Conservation (phyloP, 2,888 invertebrate genomes). For the Coleophora flavipennella region DNA sequence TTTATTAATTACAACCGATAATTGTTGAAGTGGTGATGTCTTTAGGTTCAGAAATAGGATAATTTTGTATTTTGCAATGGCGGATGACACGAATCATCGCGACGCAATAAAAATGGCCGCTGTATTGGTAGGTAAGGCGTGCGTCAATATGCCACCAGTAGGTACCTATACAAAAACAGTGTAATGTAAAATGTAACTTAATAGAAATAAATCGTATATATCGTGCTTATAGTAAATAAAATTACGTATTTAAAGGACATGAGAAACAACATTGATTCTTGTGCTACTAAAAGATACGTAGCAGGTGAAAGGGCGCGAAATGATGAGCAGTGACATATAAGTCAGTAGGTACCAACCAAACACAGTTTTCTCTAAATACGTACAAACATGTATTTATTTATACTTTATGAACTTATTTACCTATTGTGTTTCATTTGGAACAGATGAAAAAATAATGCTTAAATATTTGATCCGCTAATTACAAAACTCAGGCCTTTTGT, state of each 20-base stretch:
- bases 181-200: no score
- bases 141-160: conserved; percentile 54
- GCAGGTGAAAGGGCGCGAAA: conserved; percentile 71
- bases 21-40: conserved; percentile 38
- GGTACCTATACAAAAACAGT: conserved; percentile 13
- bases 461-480: no score
- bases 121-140: conserved; percentile 62
- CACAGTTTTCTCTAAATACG: background rate
- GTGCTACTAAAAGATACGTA: background rate
- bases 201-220: background rate
- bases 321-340: conserved; percentile 34
- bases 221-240: background rate
- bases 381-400: background rate
- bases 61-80: conserved; percentile 60
- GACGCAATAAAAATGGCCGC: conserved; percentile 73
- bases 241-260: no score
- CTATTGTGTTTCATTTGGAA: no score
- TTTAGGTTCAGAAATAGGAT: conserved; percentile 35
- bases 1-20: conserved; percentile 31
- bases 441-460: no score
- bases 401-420: no score
- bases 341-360: no score
- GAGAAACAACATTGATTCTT: background rate
- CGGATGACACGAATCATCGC: conserved; percentile 72
- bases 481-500: background rate